phyloP scores from a whole-genome alignment of 2,888 invertebrate genomes.

The Lasius fuliginosus region DNA sequence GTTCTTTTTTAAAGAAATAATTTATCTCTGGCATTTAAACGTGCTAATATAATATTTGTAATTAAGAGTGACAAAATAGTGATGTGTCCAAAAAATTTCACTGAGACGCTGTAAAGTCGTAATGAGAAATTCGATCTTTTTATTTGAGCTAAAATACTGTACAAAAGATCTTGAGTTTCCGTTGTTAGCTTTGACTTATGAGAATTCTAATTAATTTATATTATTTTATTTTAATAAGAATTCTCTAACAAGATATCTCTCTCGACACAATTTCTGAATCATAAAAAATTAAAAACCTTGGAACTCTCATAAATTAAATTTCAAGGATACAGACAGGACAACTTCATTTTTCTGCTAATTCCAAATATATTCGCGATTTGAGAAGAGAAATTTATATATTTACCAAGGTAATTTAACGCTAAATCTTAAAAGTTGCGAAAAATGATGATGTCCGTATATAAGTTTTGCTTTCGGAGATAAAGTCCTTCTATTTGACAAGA shows the following conservation, averaged over 20 bases:
- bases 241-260: neutral
- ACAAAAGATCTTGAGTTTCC: neutral
- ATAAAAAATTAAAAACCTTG: slow-evolving; percentile 23
- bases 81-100: neutral
- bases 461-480: neutral
- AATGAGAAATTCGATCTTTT: neutral
- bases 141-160: neutral
- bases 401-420: neutral
- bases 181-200: neutral
- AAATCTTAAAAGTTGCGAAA: neutral
- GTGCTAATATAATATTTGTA: neutral
- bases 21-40: neutral
- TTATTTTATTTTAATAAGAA: neutral
- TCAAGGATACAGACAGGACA: slow-evolving; percentile 17
- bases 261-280: neutral
- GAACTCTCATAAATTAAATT: slow-evolving; percentile 23
- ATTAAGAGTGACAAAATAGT: neutral
- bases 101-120: neutral
- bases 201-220: slow-evolving; percentile 7
- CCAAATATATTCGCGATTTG: neutral
- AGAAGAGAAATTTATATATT: neutral
- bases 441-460: neutral
- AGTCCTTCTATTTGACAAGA: neutral
- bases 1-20: neutral
- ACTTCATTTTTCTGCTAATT: neutral